These are phyloP conservation scores for Chiloscyllium plagiosum DNA, from an alignment of 2,113 vertebrate species.

Conservation along the genomic window DNA sequence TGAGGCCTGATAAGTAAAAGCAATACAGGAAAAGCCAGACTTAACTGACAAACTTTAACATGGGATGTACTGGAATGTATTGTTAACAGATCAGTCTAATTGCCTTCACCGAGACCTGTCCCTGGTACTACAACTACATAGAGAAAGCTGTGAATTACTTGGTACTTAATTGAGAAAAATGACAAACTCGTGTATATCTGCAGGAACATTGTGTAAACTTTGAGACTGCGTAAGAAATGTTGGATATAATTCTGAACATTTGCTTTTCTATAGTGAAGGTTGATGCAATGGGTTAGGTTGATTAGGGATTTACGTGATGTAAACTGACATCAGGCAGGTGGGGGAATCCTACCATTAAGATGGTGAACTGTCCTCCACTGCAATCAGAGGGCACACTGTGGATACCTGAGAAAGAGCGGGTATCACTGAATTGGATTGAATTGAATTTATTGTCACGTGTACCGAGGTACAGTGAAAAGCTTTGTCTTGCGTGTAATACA, in stretches of 20 bases:
- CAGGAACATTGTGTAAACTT: neutral
- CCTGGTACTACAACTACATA: neutral
- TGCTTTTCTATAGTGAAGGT: neutral
- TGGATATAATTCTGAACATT: neutral
- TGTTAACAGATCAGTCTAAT: neutral
- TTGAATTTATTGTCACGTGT: too few relatives aligned
- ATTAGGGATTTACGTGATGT: neutral
- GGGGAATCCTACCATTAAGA: neutral
- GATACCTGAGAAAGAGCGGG: too few relatives aligned
- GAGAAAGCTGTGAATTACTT: neutral
- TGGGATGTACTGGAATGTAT: neutral
- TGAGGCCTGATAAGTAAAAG: neutral
- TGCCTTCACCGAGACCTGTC: neutral
- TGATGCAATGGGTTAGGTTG: neutral
- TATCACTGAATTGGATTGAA: too few relatives aligned
- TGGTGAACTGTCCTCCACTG: neutral
- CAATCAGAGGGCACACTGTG: too few relatives aligned
- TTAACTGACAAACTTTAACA: neutral
- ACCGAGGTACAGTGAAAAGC: too few relatives aligned
- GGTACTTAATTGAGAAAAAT: neutral
- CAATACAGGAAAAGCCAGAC: neutral
- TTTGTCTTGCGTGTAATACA: too few relatives aligned
- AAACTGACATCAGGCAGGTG: neutral
- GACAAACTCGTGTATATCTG: neutral
- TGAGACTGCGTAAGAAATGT: neutral